Base-by-base conservation (phyloP, 2,797 vertebrate species). In the Aplochiton taeniatus region DNA sequence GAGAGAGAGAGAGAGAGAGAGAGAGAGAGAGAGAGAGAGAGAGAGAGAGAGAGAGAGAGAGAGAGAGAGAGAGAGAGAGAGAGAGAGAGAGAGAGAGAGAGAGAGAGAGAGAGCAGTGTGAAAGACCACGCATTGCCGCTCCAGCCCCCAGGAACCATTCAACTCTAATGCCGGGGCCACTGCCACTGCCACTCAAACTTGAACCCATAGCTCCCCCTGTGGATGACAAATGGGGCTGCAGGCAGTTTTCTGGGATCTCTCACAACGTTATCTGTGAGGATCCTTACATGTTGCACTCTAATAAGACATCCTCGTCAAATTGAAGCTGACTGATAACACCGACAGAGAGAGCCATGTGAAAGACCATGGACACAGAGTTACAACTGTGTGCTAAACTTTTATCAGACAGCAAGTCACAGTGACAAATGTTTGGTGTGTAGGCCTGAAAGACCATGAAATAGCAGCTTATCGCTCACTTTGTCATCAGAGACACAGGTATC, bases 181-280 rank as follows among this genome's bases (percentile, higher is more conserved):
- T 73, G 84, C 86, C 83, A 86, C 86, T 73, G 64, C 68, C 64
- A 61, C 69, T 87, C 77, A 83, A 89, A 84, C 52, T 62, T 89
- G 70, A 73, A 79, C 82, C 81, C 72, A 86, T 85, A 86, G 90
- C 87, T 73, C 90, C 90, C 87, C 91, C 92, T 91, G 73, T 85
- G 73, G 83, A 77, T 63, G 68, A 50, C 57, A 31, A 16, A 44
- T 0, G 0, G 77, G 61, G 73, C 8, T 51, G 57, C 83, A 82
- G 48, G 17, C 53, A 61, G 8, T 10, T 44, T 53, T 64, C 51
- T 9, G 18, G 18, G 55, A 59, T 59, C 53, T 43, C 16, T 46
- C 53, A 16, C 42, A 12, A 4, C 14, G 47, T 48, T 52, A 18
- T 45, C 14, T 44, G 16, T 19, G n/a, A 16, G 45, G 57, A 18